These are phyloP conservation scores for Gephyroberyx darwinii DNA, from an alignment of 2,797 vertebrate species.

Conservation along the genomic window DNA sequence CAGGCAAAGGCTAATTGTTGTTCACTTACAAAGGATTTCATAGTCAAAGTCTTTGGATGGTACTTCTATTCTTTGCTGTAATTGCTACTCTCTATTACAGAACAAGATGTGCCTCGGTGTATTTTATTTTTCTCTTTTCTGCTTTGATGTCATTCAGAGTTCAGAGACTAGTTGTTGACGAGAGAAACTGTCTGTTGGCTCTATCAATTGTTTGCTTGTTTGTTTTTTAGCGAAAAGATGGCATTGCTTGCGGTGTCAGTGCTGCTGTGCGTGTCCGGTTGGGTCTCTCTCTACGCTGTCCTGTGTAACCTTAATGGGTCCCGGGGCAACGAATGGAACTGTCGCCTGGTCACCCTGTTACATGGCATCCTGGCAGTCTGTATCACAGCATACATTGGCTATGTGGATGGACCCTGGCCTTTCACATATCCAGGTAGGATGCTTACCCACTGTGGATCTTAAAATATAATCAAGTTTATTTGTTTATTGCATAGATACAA, in stretches of 20 bases:
- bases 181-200: constrained; percentile 10
- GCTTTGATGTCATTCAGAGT: constrained; percentile 15
- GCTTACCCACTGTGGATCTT: neutral
- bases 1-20: constrained; percentile 80
- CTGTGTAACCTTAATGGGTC: constrained; percentile 84
- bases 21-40: constrained; percentile 71
- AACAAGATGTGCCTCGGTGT: neutral
- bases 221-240: constrained; percentile 76
- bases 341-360: constrained; percentile 91
- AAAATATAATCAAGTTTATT: neutral
- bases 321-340: constrained; percentile 91
- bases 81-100: constrained; percentile 55
- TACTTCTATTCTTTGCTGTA: constrained; percentile 68
- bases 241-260: constrained; percentile 78
- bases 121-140: constrained; percentile 28
- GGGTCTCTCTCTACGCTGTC: constrained; percentile 87
- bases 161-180: neutral
- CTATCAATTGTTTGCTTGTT: constrained; percentile 30
- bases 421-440: constrained; percentile 90
- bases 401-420: constrained; percentile 96
- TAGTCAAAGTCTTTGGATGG: constrained; percentile 64
- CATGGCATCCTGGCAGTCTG: constrained; percentile 91
- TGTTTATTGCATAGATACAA: neutral
- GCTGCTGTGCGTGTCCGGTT: constrained; percentile 85
- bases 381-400: constrained; percentile 92